Evolutionary conservation across 2,113 vertebrate genomes (phyloP), one percentile per base, ranked within the genome.

Genomic region (Australoheros scitulus): DNA sequence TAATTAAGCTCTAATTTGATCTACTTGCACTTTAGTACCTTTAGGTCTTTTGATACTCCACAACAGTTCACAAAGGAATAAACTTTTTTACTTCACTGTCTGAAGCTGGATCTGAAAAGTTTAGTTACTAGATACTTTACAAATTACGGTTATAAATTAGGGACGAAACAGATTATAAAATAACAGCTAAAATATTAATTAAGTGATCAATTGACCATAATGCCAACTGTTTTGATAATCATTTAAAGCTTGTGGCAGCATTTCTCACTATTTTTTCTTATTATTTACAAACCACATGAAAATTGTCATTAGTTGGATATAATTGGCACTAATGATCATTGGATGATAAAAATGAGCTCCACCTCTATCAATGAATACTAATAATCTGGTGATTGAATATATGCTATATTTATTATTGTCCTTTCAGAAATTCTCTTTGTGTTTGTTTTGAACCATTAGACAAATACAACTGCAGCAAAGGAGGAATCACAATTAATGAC

Each of bases 341-440:
- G 26, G 18, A 52, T 72, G 65, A 52, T 70, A 70, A 72, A 72
- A 72, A 55, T 72, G 47, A 55, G 68, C 47, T 55, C 26, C 65
- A 52, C 65, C 68, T 72, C 68, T 14, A 55, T 32, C 26, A 3
- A 52, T 29, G 26, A 72, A 72, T 72, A n/a, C 68, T 72, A 55
- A 72, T 55, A 72, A 72, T 52, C 11, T 18, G 55, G 4, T 72
- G 47, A 72, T 3, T 55, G 26, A 55, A 34, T 55, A 55, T 55
- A 34, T n/a, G 47, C 68, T 72, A 18, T 10, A 34, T 55, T 55
- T 55, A 55, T 72, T 34, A 34, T 55, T 72, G 7, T 3, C 20
- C 10, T 72, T 9, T 55, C 11, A n/a, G 47, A 72, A 29, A 72
- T 9, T 72, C 10, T 34, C 14, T 72, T 72, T 72, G 26, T 34